Conservation (phyloP, 2,888 invertebrate genomes). For the Ennomos quercinarius region DNA sequence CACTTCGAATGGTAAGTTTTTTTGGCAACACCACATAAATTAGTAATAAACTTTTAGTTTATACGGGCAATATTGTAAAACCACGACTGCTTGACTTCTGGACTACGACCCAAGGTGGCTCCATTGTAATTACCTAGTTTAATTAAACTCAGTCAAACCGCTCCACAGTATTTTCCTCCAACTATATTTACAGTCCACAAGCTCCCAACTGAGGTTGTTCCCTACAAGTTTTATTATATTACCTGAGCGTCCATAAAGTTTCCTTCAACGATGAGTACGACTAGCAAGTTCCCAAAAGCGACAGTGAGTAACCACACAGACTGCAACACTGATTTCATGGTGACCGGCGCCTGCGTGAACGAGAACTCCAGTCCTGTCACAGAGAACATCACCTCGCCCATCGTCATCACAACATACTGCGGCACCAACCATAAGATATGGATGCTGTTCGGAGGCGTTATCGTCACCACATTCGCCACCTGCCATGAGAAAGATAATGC, state of each 20-base stretch:
- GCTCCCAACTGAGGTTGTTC: no score
- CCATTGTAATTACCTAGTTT: no score
- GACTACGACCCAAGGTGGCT: no score
- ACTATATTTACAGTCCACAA: no score
- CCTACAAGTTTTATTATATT: conserved; percentile 27
- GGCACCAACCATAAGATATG: conserved; percentile 95
- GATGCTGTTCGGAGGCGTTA: conserved; percentile 90
- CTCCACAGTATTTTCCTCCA: no score
- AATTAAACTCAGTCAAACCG: no score
- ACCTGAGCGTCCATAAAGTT: conserved; percentile 92
- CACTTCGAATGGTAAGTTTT: no score
- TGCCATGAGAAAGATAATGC: conserved; percentile 37
- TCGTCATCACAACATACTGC: conserved; percentile 96
- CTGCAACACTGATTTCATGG: conserved; percentile 97
- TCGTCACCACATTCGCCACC: conserved; percentile 64
- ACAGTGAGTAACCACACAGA: conserved; percentile 97
- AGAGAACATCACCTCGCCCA: conserved; percentile 98
- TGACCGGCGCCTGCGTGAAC: conserved; percentile 95
- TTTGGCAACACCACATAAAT: no score
- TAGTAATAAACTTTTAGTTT: no score
- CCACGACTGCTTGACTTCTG: no score
- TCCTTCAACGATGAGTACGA: conserved; percentile 94
- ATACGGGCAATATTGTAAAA: no score
- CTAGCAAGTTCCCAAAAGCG: conserved; percentile 97
- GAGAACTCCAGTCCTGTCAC: conserved; percentile 98